Base-by-base conservation (phyloP, 2,888 invertebrate genomes). In the Tricholauxania praeusta region DNA sequence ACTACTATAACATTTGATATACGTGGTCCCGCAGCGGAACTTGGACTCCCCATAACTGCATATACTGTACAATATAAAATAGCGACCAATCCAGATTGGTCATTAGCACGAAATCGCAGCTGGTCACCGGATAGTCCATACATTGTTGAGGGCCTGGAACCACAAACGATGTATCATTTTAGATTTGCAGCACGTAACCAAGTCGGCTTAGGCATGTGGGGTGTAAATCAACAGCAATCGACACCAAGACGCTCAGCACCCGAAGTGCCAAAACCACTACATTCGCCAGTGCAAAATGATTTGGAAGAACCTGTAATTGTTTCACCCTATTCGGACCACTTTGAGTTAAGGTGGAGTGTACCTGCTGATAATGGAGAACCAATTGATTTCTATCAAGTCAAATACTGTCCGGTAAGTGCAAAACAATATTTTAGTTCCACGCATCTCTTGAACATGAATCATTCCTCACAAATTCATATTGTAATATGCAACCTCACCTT, bases 301-400 rank as follows among this genome's bases (percentile, higher is more conserved):
- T 85, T 86, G 72, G 87, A 88, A 63, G 89, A 89, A 32, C 86
- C 86, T 4, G 89, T 90, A 17, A 89, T 90, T 0, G 85, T 88
- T 5, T 93, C 92, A 55, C 89, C 89, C 57, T 95, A 92, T 85
- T 92, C 92, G 39, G 93, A 94, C 87, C 92, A 92, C 83, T 96
- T 92, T 84, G 94, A 95, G 82, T 86, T 96, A 22, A 90, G 92
- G 82, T 97, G 96, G 96, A 92, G 91, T 81, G 91, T 93, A 67
- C 96, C 96, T 0, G 92, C 93, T 67, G 94, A 96, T 84, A 97
- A 97, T 87, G 97, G 97, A 12, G 95, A 95, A 87, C 93, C 93
- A 39, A 96, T 97, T 82, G 93, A 94, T 83, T 89, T 89, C 86
- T 97, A 96, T 87, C 90, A 92, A 85, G 90, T 97, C 77, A 91